Base-by-base conservation (phyloP, 2,113 vertebrate species). In the Cephalopholis sonnerati region DNA sequence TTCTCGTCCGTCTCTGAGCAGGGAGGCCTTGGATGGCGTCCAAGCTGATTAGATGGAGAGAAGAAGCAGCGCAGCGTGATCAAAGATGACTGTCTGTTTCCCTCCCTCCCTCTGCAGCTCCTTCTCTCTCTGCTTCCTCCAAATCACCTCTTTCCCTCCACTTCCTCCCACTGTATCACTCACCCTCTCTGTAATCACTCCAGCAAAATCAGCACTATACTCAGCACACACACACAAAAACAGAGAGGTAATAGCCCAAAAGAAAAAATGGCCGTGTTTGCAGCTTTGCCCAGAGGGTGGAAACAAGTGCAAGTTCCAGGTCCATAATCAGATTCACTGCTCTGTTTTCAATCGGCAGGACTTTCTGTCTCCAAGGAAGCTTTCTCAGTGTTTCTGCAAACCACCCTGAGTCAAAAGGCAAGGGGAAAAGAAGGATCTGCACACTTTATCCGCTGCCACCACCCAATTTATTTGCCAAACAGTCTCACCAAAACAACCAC, bases 11-110 rank as follows among this genome's bases (percentile, higher is more conserved):
- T 50, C 54, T 50, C 65, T 16, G 55, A 81, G 32, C 7, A 3
- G 17, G 69, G 50, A 70, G 32, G 39, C 15, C 59, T 66, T 88
- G 86, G 82, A 81, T 16, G 78, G 3, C 2, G 8, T 85, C 79
- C 82, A 73, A 79, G 79, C 79, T 76, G 83, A 88, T 82, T 79
- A 79, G 79, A 76, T 46, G 59, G 55, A 57, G 59, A 71, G 61
- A 70, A 64, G 51, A 39, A 77, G 79, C 57, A 55, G 62, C 66
- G 20, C 53, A 74, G 69, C 62, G 6, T 65, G 82, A 79, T 84
- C 63, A 85, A 51, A 72, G 78, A 74, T 50, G 61, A 48, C 50
- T 25, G 77, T 65, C 41, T 54, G 55, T 50, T 69, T 50, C 64
- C 36, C 63, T 44, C 70, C 15, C 41, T 39, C 5, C 9, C 22